These are phyloP conservation scores for Poeciliopsis infans DNA, from an alignment of 2,797 vertebrate genomes.

Conservation along the genomic window DNA sequence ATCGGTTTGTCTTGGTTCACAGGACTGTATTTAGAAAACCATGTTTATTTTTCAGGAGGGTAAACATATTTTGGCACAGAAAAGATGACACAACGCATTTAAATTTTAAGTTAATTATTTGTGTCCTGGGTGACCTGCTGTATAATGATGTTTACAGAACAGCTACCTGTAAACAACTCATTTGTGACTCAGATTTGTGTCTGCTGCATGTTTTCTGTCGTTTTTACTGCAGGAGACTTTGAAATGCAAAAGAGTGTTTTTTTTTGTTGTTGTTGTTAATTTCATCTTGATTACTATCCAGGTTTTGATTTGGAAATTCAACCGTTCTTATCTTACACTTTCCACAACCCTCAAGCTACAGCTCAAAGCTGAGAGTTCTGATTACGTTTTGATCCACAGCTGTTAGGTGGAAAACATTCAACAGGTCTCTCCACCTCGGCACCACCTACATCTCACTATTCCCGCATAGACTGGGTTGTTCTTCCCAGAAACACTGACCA, in stretches of 20 bases:
- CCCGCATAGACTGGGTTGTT: slow-evolving; percentile 48
- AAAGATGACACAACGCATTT: slow-evolving; percentile 29
- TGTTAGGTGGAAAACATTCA: slow-evolving; percentile 71
- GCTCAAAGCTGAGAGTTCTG: slow-evolving; percentile 69
- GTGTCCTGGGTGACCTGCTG: slow-evolving; percentile 59
- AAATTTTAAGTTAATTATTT: slow-evolving; percentile 39
- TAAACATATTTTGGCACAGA: slow-evolving; percentile 55
- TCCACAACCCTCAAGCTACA: slow-evolving; percentile 54
- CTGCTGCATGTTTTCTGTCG: slow-evolving; percentile 13
- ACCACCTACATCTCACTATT: slow-evolving; percentile 36
- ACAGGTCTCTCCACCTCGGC: slow-evolving; percentile 50
- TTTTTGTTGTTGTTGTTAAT: background rate
- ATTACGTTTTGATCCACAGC: slow-evolving; percentile 75
- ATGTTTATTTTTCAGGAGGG: slow-evolving; percentile 17
- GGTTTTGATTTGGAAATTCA: slow-evolving; percentile 28
- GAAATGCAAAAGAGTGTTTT: slow-evolving; percentile 30
- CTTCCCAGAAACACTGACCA: slow-evolving; percentile 77
- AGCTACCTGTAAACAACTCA: slow-evolving; percentile 30
- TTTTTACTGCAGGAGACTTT: slow-evolving; percentile 38
- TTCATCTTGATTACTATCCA: slow-evolving; percentile 34
- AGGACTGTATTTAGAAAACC: background rate
- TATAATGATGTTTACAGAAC: slow-evolving; percentile 37
- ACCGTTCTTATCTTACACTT: slow-evolving; percentile 35
- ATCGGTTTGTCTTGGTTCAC: background rate
- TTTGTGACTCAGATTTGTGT: slow-evolving; percentile 30